Percentiles rank a stretch among this genome's conserved stretches.
phyloP scores from a whole-genome alignment of 1,140 invertebrate species.

The Arctopsyche grandis region DNA sequence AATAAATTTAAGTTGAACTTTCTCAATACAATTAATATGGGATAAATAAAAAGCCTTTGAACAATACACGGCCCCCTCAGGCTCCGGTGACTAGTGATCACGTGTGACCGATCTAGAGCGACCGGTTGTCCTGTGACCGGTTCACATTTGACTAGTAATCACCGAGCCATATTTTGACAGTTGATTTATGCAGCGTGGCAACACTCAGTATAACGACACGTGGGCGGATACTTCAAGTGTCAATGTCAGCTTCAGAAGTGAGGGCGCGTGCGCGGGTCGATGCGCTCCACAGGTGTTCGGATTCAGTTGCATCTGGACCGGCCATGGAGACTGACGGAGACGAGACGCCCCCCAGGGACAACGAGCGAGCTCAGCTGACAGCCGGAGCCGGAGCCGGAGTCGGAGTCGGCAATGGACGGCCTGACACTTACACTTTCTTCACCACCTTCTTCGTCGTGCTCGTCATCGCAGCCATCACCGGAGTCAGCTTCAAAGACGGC shows the following conservation, averaged over 20 bases:
- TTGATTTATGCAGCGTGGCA: no score
- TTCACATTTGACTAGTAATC: no score
- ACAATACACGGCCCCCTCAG: no score
- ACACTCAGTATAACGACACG: no score
- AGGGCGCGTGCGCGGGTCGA: slow-evolving; percentile 10
- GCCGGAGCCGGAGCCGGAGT: slow-evolving; percentile 49
- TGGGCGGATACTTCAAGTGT: not conserved
- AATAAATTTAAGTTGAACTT: no score
- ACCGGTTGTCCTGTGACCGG: no score
- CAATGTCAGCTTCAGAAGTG: not conserved
- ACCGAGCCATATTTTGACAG: no score
- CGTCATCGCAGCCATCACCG: slow-evolving; percentile 48
- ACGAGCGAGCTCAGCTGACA: slow-evolving; percentile 49
- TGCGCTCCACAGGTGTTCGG: slow-evolving; percentile 17
- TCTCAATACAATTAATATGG: no score
- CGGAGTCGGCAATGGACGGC: slow-evolving; percentile 11
- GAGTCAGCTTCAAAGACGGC: slow-evolving; percentile 60
- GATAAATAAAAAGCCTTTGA: no score
- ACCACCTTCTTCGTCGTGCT: slow-evolving; percentile 55
- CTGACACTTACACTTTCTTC: slow-evolving; percentile 52
- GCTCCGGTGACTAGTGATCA: no score
- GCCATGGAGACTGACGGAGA: not conserved
- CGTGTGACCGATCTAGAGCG: no score
- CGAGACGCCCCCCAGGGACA: slow-evolving; percentile 33
- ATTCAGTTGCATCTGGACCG: not conserved